Conservation (phyloP, 2,888 invertebrate species). For the Morpho helenor region DNA sequence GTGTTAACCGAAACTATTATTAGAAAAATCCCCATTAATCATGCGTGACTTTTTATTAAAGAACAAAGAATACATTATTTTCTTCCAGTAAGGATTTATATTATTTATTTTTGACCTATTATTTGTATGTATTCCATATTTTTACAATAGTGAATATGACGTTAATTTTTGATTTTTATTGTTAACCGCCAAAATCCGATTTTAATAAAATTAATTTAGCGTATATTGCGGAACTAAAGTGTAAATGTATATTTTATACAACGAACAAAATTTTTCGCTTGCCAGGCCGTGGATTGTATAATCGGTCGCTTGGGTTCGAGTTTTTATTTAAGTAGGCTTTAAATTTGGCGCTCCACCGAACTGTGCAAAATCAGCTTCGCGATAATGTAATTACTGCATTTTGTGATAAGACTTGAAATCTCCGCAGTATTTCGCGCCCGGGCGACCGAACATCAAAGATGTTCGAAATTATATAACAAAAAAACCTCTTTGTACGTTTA, state of each 20-base stretch:
- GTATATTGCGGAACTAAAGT: not conserved
- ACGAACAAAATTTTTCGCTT: conserved; percentile 17
- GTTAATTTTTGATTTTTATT: no score
- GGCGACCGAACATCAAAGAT: conserved; percentile 35
- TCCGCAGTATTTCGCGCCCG: conserved; percentile 35
- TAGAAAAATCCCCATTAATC: no score
- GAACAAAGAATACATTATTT: no score
- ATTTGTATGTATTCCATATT: no score
- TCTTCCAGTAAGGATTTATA: no score
- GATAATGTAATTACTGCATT: conserved; percentile 42
- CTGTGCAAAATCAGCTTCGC: conserved; percentile 9
- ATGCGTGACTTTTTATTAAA: no score
- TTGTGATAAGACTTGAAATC: conserved; percentile 49
- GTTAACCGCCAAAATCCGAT: no score
- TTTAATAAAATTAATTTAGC: not conserved
- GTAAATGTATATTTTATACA: conserved; percentile 9
- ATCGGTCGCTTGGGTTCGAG: conserved; percentile 39
- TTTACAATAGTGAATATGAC: no score
- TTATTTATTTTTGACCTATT: no score
- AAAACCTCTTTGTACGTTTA: conserved; percentile 65
- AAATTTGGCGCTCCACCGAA: conserved; percentile 25
- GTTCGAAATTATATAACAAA: conserved; percentile 31
- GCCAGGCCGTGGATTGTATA: conserved; percentile 13
- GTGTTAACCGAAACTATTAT: no score
- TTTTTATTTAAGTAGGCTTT: conserved; percentile 43